Base-by-base conservation (phyloP, 1,140 invertebrate genomes). In the Pachyrhynchus sulphureomaculatus region DNA sequence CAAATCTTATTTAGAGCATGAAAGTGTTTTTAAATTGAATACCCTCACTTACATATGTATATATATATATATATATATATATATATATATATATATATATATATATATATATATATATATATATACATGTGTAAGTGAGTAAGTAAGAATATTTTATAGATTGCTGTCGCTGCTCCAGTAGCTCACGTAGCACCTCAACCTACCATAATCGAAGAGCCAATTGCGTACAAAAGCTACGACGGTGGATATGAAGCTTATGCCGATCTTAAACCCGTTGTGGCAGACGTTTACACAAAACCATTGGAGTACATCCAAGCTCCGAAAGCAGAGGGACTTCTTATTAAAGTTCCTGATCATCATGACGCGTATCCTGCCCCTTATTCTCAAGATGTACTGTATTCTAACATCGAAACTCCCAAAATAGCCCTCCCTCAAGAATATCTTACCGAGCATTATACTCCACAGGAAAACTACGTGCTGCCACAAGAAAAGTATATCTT, bases 221-320 rank as follows among this genome's bases (percentile, higher is more conserved):
- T 54, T 0, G 23, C 29, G 4, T 65, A 42, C 51, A 56, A 65
- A 23, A 64, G 62, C 48, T 64, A 64, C 48, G 62, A 64, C 24
- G 62, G 62, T 12, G 62, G 54, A 1, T 47, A 54, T 20, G 54
- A 64, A 41, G 33, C 21, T 13, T 62, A 52, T 32, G 21, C 32
- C 12, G 34, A 55, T 21, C 33, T 56, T 5, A 42, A 56, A 32
- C 53, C 61, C 4, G 20, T 57, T 10, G 17, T 52, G 33, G 33
- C 34, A 13, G 47, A 56, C 34, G 36, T 63, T n/a, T 51, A 42
- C 26, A 54, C 59, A 18, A 62, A 62, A 12, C 59, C 59, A 9
- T 3, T 44, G 12, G 59, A 62, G 23, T 62, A 54, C 21, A 6
- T 63, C 2, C 39, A 55, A 4, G 17, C 54, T n/a, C 53, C 61